Conservation (phyloP, 1,140 invertebrate genomes). For the Orius laevigatus region DNA sequence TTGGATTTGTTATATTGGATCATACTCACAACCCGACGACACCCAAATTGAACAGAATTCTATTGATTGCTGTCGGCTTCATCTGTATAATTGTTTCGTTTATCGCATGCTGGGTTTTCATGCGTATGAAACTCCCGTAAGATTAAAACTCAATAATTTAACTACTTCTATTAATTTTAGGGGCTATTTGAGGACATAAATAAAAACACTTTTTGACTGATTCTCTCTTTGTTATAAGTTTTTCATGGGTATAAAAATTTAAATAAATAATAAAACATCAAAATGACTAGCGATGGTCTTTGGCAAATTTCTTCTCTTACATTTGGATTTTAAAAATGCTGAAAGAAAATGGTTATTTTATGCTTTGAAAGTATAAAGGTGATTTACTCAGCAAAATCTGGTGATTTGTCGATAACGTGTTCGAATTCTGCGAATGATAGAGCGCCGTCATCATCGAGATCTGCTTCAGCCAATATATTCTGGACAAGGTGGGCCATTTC, state of each 20-base stretch:
- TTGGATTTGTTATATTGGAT: constrained; percentile 94
- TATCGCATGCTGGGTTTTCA: constrained; percentile 94
- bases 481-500: constrained; percentile 54
- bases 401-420: constrained; percentile 82
- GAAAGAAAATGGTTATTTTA: constrained; percentile 3
- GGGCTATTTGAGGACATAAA: constrained; percentile 31
- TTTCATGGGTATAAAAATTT: too few species aligned
- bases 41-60: constrained; percentile 79
- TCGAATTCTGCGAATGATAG: constrained; percentile 89
- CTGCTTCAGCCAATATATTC: constrained; percentile 74
- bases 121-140: constrained; percentile 95
- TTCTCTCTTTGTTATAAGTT: too few species aligned
- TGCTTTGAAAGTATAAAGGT: neutral
- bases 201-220: neutral
- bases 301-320: neutral
- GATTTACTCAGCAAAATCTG: constrained; percentile 66
- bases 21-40: constrained; percentile 81
- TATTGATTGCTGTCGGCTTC: constrained; percentile 85
- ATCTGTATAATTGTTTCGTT: constrained; percentile 87
- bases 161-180: constrained; percentile 25
- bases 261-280: too few species aligned
- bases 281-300: constrained; percentile 1
- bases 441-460: constrained; percentile 80
- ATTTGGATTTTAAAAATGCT: constrained; percentile 7
- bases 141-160: constrained; percentile 21